Evolutionary conservation across 2,888 invertebrate genomes (phyloP).

Genomic region (Drosophila picticornis): DNA sequence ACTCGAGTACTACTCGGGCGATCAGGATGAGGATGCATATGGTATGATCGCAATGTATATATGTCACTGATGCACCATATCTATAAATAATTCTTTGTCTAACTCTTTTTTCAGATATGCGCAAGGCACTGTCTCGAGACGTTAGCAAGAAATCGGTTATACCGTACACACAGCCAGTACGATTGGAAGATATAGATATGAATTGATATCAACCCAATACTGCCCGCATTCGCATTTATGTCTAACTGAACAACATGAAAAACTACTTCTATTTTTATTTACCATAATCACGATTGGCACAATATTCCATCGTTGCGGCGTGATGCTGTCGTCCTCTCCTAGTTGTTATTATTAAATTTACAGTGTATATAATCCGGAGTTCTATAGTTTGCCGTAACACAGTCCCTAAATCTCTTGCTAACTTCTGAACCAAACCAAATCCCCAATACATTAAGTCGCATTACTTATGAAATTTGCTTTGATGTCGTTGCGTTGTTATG

Average conservation of each 20-base stretch:
- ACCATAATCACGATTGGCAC: conserved; percentile 20
- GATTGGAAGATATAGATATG: conserved; percentile 96
- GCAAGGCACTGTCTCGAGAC: conserved; percentile 98
- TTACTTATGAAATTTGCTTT: conserved; percentile 19
- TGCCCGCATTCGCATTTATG: conserved; percentile 72
- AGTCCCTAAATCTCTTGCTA: conserved; percentile 20
- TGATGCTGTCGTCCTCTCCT: conserved; percentile 1
- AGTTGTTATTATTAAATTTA: conserved; percentile 25
- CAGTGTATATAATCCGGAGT: conserved; percentile 52
- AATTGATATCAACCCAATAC: conserved; percentile 69
- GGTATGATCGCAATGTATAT: conserved; percentile 87
- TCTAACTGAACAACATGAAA: conserved; percentile 52
- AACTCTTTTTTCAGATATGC: conserved; percentile 92
- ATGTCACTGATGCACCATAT: background rate
- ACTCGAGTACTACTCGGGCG: conserved; percentile 98
- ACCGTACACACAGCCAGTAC: conserved; percentile 96
- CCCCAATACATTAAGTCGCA: conserved; percentile 18
- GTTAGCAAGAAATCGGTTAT: conserved; percentile 95
- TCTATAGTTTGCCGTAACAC: conserved; percentile 18
- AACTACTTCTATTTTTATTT: background rate
- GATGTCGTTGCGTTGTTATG: conserved; percentile 33
- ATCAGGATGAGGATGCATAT: conserved; percentile 99
- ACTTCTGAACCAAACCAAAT: background rate
- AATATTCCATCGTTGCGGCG: conserved; percentile 18
- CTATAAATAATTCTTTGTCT: background rate